Conservation (phyloP, 2,888 invertebrate species). For the Erynnis tages region DNA sequence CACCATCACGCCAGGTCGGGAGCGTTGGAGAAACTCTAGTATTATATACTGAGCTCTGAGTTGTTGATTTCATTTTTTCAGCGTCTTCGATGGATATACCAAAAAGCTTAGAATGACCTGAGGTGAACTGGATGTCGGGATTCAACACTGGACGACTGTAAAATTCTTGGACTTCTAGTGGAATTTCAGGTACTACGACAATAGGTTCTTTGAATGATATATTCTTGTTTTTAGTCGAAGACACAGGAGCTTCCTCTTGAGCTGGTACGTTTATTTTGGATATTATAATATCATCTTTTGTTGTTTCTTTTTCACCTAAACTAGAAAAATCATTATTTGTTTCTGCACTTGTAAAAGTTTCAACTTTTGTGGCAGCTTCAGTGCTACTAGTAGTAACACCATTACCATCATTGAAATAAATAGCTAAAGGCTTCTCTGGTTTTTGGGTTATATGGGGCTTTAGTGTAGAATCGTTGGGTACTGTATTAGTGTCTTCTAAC, state of each 20-base stretch:
- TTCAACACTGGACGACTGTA: slow-evolving; percentile 41
- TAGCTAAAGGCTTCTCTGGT: slow-evolving; percentile 68
- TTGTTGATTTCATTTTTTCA: slow-evolving; percentile 74
- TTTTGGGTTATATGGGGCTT: slow-evolving; percentile 74
- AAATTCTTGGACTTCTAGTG: slow-evolving; percentile 49
- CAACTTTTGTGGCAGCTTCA: slow-evolving; percentile 38
- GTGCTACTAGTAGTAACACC: slow-evolving; percentile 46
- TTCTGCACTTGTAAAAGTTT: slow-evolving; percentile 54
- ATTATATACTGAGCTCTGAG: slow-evolving; percentile 72
- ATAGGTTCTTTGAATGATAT: slow-evolving; percentile 5
- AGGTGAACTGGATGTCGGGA: slow-evolving; percentile 71
- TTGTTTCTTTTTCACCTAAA: slow-evolving; percentile 49
- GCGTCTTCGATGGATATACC: slow-evolving; percentile 84
- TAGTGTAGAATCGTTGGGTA: slow-evolving; percentile 57
- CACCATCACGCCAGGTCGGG: slow-evolving; percentile 74
- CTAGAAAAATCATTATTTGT: slow-evolving; percentile 53
- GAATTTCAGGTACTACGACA: slow-evolving; percentile 37
- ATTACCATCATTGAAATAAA: slow-evolving; percentile 61
- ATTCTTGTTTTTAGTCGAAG: slow-evolving; percentile 16
- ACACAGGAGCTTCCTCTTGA: slow-evolving; percentile 39
- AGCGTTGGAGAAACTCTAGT: slow-evolving; percentile 84
- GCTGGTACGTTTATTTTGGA: slow-evolving; percentile 38
- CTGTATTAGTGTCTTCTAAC: slow-evolving; percentile 43
- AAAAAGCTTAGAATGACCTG: slow-evolving; percentile 83
- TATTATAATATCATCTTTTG: slow-evolving; percentile 40